A percentile compares a stretch with the other conserved stretches of the same genome.
Conservation (phyloP, 2,888 invertebrate genomes). For the Auanema sp. region DNA sequence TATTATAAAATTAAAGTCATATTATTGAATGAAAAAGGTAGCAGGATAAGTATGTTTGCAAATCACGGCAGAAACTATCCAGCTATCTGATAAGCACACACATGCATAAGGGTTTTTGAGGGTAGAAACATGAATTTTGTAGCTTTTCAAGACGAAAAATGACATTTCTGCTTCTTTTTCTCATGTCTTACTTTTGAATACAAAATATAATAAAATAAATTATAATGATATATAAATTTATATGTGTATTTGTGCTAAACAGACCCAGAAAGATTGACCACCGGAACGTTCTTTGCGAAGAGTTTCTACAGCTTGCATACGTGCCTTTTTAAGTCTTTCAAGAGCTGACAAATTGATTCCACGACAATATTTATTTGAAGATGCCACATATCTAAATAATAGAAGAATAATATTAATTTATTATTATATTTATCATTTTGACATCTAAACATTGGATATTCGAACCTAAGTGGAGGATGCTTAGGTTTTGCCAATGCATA, state of each 20-base stretch:
- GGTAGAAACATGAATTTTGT: conserved; percentile 1
- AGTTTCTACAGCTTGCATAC: conserved; percentile 18
- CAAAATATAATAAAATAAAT: not conserved
- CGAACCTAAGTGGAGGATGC: too few relatives aligned
- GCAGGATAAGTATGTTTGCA: too few relatives aligned
- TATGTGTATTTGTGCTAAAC: not conserved
- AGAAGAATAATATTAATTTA: too few relatives aligned
- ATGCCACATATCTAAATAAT: conserved; percentile 54
- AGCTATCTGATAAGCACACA: too few relatives aligned
- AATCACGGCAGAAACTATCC: too few relatives aligned
- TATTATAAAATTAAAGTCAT: not conserved
- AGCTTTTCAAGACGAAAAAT: not conserved
- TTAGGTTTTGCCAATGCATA: too few relatives aligned
- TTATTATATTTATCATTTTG: too few relatives aligned
- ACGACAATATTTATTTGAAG: conserved; percentile 46
- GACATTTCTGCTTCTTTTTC: not conserved
- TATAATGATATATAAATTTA: not conserved
- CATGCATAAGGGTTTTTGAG: not conserved
- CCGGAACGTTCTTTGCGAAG: conserved; percentile 18
- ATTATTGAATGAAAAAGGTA: too few relatives aligned
- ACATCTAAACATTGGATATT: too few relatives aligned
- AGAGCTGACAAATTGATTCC: conserved; percentile 53
- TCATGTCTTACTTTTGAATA: not conserved
- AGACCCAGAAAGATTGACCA: conserved; percentile 32
- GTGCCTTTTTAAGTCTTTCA: conserved; percentile 37